Conservation (phyloP, 2,888 invertebrate species). For the Caenorhabditis wallacei region DNA sequence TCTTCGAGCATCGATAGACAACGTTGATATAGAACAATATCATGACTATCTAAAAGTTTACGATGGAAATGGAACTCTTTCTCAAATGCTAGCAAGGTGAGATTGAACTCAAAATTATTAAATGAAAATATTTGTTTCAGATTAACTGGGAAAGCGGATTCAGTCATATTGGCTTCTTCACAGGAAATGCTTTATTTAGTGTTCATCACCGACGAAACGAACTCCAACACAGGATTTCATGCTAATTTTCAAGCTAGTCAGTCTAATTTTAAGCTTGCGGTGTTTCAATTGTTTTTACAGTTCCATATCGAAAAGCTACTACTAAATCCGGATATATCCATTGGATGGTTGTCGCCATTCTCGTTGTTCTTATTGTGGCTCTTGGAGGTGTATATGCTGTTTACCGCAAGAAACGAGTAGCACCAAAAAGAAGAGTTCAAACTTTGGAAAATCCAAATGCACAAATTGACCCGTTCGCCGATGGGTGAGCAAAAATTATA, state of each 20-base stretch:
- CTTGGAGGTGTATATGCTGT: not conserved
- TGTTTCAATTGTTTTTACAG: not conserved
- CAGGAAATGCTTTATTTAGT: too few species aligned
- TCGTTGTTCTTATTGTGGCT: not conserved
- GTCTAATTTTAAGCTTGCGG: not conserved
- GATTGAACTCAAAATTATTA: not conserved
- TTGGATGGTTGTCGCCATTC: not conserved
- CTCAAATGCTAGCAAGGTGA: not conserved
- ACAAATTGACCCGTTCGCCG: not conserved
- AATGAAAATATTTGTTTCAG: not conserved
- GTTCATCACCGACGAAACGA: slow-evolving; percentile 35
- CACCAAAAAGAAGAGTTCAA: not conserved
- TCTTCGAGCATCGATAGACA: too few species aligned
- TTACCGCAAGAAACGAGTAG: not conserved
- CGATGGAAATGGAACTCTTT: slow-evolving; percentile 34
- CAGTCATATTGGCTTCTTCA: too few species aligned
- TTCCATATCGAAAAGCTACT: not conserved
- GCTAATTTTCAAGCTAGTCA: slow-evolving; percentile 41
- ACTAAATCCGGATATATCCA: not conserved
- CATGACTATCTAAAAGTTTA: slow-evolving; percentile 43
- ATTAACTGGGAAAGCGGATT: not conserved
- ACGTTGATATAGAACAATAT: slow-evolving; percentile 36
- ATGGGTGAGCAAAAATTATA: not conserved
- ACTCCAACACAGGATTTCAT: slow-evolving; percentile 32
- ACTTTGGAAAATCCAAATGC: slow-evolving; percentile 37